phyloP scores from a whole-genome alignment of 2,113 vertebrate genomes.

The Hiodon alosoides region DNA sequence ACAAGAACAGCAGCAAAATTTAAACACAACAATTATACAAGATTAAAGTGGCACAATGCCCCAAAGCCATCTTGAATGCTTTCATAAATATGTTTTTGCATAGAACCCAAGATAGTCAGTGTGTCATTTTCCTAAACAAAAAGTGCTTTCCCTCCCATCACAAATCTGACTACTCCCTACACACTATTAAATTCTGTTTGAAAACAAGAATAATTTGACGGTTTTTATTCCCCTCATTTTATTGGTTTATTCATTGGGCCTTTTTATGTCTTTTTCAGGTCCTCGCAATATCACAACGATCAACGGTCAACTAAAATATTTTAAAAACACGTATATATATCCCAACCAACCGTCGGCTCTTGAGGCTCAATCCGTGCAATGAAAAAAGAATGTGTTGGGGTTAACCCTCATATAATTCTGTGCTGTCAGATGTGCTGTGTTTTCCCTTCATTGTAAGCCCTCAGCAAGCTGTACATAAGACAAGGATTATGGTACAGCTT shows the following conservation, averaged over 20 bases:
- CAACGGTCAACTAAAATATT: neutral
- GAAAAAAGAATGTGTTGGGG: neutral
- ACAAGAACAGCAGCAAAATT: constrained; percentile 29
- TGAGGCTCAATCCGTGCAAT: neutral
- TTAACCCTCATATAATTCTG: neutral
- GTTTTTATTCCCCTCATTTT: neutral
- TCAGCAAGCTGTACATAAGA: constrained; percentile 42
- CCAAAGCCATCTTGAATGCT: constrained; percentile 32
- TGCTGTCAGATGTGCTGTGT: constrained; percentile 15
- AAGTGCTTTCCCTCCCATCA: neutral
- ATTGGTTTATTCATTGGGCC: neutral
- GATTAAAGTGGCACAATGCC: constrained; percentile 26
- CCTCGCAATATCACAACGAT: neutral
- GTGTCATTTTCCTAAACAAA: constrained; percentile 12
- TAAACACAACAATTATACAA: constrained; percentile 37
- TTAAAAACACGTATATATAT: neutral
- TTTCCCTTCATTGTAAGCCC: constrained; percentile 28
- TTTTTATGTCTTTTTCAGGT: neutral
- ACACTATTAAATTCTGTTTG: constrained; percentile 3
- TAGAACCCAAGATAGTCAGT: constrained; percentile 10
- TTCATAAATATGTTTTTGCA: constrained; percentile 25
- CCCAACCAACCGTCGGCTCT: neutral
- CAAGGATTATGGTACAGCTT: constrained; percentile 39
- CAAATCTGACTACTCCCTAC: constrained; percentile 8
- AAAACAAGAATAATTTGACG: constrained; percentile 12